Percentiles rank a stretch among this genome's conserved stretches.
Evolutionary conservation across 1,140 invertebrate species (phyloP).

Genomic region (Magallana angulata): DNA sequence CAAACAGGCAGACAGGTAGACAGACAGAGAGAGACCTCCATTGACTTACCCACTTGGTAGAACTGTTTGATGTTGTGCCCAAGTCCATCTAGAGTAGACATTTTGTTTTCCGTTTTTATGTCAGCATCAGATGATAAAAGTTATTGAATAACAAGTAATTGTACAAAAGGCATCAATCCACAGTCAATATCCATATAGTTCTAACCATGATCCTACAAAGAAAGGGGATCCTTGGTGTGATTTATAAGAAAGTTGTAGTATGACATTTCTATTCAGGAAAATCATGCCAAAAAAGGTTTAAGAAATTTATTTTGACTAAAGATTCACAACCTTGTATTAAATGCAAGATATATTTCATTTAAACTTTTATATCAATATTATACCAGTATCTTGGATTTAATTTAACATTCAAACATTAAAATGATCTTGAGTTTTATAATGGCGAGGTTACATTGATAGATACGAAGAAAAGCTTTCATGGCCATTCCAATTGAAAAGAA

Average conservation of each 20-base stretch:
- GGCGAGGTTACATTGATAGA: neutral
- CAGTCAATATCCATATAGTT: too few species aligned
- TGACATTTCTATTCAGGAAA: neutral
- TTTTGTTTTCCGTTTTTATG: neutral
- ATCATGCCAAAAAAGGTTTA: neutral
- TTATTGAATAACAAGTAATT: neutral
- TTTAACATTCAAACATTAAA: slow-evolving; percentile 22
- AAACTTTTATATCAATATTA: neutral
- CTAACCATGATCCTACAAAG: neutral
- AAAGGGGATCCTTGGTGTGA: neutral
- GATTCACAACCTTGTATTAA: slow-evolving; percentile 2
- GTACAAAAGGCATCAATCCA: neutral
- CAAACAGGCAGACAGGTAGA: neutral
- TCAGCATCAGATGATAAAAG: neutral
- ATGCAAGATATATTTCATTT: neutral
- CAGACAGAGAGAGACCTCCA: neutral
- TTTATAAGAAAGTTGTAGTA: neutral
- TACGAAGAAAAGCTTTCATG: slow-evolving; percentile 19
- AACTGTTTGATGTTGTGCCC: slow-evolving; percentile 44
- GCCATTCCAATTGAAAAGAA: slow-evolving; percentile 8
- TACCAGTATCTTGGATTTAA: slow-evolving; percentile 26
- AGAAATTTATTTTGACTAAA: slow-evolving; percentile 11
- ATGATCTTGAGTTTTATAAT: neutral
- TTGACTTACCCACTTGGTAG: slow-evolving; percentile 52
- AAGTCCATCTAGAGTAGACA: neutral